A percentile compares a stretch with the other conserved stretches of the same genome.
These are phyloP conservation scores for Ctenochaetus hawaiiensis DNA, from an alignment of 2,797 vertebrate species.

Conservation along the genomic window DNA sequence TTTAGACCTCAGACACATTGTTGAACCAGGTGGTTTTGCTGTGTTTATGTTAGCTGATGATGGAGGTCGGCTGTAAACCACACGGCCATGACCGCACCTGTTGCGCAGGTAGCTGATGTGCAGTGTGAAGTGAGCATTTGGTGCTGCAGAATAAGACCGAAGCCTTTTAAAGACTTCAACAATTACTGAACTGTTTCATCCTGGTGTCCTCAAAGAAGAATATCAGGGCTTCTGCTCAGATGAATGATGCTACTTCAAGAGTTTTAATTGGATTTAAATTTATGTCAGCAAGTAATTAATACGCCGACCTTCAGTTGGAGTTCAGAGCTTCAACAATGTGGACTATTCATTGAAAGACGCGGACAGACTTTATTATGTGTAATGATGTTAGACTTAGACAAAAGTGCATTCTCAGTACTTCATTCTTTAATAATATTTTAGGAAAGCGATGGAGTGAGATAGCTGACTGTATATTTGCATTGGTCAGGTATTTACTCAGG, in stretches of 20 bases:
- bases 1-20: fast-evolving
- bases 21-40: neutral
- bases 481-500: neutral
- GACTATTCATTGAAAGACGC: constrained; percentile 13
- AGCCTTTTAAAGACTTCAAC: no score
- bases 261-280: constrained; percentile 41
- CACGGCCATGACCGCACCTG: constrained; percentile 68
- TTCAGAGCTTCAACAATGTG: constrained; percentile 24
- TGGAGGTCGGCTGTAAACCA: neutral
- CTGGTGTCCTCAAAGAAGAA: neutral
- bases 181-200: neutral
- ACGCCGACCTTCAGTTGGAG: constrained; percentile 16
- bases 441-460: neutral
- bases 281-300: constrained; percentile 41
- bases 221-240: neutral
- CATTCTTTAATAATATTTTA: neutral
- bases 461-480: neutral
- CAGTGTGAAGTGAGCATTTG: neutral
- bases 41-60: neutral
- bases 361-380: neutral
- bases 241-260: constrained; percentile 23
- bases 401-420: no score
- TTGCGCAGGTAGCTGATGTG: constrained; percentile 52
- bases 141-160: neutral
- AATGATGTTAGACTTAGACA: neutral